Base-by-base conservation (phyloP, 1,140 invertebrate genomes). In the Nixonia krombeini region DNA sequence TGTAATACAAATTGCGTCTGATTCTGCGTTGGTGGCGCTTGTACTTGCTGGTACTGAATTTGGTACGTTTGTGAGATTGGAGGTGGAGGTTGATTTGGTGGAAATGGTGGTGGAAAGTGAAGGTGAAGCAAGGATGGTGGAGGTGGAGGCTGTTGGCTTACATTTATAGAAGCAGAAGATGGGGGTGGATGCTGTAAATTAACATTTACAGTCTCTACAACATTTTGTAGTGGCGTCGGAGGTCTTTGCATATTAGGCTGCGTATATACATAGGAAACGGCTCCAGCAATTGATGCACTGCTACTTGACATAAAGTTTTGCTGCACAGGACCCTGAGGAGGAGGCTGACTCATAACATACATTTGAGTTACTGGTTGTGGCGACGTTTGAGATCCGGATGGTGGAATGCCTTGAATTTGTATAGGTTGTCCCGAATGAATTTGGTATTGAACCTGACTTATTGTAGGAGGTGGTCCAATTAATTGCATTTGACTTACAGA, bases 261-360 rank as follows among this genome's bases (percentile, higher is more conserved):
- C 0, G 83, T 81, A 44, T 84, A 85, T 10, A 84, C 83, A 25
- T 85, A 84, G 6, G 82, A 84, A 6, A 84, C 80, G 0, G 82
- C 44, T 1, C 80, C 75, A 28, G 74, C 77, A 8, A 82, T 80
- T 2, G 79, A 26, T 0, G 64, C 78, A 7, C 69, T 72, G 18
- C 72, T 79, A 23, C 79, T 85, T 0, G 81, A 71, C 13, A 83
- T 78, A 17, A 84, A 85, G 23, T 71, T 79, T 12, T 78, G 77
- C 18, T 81, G 80, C 10, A 70, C 41, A 6, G 78, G 58, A 53
- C 33, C 65, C 12, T 78, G 74, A 1, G 82, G 81, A 3, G 81
- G 83, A 1, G 82, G 83, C 18, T 84, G 83, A 45, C 81, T 84
- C 81, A 85, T 83, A 4, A 85, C 81, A 45, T 85, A 85, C 83